Evolutionary conservation across 2,797 vertebrate genomes (phyloP).

Genomic region (Scleropages formosus): DNA sequence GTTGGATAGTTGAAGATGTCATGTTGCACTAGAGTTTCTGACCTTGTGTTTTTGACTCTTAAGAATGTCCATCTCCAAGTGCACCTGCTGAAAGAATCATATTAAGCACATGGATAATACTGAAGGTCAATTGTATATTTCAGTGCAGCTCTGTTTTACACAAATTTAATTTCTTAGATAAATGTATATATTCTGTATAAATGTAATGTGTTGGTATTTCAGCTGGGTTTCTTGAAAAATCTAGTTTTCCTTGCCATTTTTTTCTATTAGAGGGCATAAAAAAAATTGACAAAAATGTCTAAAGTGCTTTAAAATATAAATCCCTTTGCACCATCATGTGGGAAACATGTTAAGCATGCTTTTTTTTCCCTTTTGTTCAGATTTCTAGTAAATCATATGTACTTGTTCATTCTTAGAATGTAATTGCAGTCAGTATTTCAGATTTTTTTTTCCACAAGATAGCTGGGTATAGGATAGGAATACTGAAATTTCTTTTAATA

Average conservation of each 20-base stretch:
- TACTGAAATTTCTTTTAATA: no score
- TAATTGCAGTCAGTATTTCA: background rate
- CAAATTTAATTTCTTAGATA: background rate
- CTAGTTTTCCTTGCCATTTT: no score
- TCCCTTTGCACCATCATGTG: background rate
- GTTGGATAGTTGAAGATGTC: background rate
- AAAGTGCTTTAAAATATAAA: background rate
- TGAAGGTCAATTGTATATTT: background rate
- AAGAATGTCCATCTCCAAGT: background rate
- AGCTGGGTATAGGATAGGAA: no score
- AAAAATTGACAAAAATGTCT: background rate
- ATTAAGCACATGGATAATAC: background rate
- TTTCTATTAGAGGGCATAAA: no score
- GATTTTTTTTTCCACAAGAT: no score
- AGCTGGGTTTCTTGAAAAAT: no score
- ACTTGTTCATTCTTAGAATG: background rate
- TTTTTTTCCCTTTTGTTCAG: background rate
- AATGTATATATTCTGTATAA: background rate
- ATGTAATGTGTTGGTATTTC: no score
- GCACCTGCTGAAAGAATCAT: background rate
- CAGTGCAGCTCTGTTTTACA: background rate
- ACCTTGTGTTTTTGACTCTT: background rate
- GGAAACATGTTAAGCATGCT: background rate
- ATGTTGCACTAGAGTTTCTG: background rate
- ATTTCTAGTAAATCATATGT: background rate